These are phyloP conservation scores for Scophthalmus maximus DNA, from an alignment of 2,113 vertebrate species.

Conservation along the genomic window DNA sequence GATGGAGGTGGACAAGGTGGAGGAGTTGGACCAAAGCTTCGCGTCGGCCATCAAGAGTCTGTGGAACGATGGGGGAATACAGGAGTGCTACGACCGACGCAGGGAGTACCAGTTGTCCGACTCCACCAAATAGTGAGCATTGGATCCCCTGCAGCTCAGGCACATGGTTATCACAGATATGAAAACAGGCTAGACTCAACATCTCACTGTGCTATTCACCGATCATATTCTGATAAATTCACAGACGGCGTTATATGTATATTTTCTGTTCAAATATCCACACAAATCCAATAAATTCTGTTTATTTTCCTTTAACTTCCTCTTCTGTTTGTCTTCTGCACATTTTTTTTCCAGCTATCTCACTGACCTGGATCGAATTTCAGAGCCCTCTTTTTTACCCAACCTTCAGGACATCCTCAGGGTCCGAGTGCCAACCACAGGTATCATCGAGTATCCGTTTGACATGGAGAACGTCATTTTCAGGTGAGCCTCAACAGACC, in stretches of 20 bases:
- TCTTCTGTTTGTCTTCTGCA: neutral
- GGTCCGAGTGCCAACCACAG: slow-evolving; percentile 84
- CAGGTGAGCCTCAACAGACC: slow-evolving; percentile 82
- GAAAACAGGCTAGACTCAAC: too few relatives aligned
- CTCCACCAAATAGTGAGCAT: slow-evolving; percentile 88
- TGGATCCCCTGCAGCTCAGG: neutral
- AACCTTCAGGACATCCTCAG: slow-evolving; percentile 73
- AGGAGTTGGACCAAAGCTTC: slow-evolving; percentile 74
- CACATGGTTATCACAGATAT: too few relatives aligned
- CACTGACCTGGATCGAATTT: slow-evolving; percentile 76
- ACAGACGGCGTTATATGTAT: too few relatives aligned
- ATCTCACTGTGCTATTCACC: too few relatives aligned
- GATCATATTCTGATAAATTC: too few relatives aligned
- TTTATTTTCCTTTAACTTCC: neutral
- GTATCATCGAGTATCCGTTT: slow-evolving; percentile 92
- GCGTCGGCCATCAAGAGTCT: slow-evolving; percentile 83
- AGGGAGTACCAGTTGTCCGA: slow-evolving; percentile 90
- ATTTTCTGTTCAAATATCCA: neutral
- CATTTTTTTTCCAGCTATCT: slow-evolving; percentile 71
- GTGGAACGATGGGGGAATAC: slow-evolving; percentile 86
- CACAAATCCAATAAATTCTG: neutral
- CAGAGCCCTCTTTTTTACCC: slow-evolving; percentile 71
- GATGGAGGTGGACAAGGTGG: slow-evolving; percentile 86
- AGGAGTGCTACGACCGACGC: slow-evolving; percentile 86
- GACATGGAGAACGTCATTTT: slow-evolving; percentile 99